Base-by-base conservation (phyloP, 2,888 invertebrate species). In the Chalcosyrphus nemorum region DNA sequence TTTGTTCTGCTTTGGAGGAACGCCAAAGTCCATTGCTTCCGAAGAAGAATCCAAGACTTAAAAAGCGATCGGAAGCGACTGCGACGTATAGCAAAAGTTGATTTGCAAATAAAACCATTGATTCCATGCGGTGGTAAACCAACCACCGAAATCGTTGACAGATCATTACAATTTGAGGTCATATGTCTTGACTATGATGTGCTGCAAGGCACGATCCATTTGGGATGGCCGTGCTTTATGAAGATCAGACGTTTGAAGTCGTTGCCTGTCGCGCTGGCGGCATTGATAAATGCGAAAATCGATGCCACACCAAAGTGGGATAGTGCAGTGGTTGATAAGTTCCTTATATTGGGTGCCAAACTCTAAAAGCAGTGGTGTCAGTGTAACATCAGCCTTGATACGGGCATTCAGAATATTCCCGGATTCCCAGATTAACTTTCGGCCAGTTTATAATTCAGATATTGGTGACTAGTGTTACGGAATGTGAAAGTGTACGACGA, bases 281-380 rank as follows among this genome's bases (percentile, higher is more conserved):
- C 89, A 0, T 87, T 90, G 0, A 45, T 90, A 15, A 89, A 89
- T 17, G 88, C 91, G 0, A 91, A 91, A 80, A 89, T 91, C 35
- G 91, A 91, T 86, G 88, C 90, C 76, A 88, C 91, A 0, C 89
- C 90, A 5, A 89, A 89, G 0, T 91, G 91, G 91, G 88, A 90
- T 47, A 76, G 81, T 47, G 88, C 87, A 59, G 88, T 88, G 13
- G 56, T 89, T 1, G 89, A 91, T 57, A 90, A 89, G 63, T 87
- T 91, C 9, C 81, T 91, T 7, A 89, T 90, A 38, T 88, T 90
- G 81, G 91, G 91, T 1, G 88, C 89, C 4, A 87, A 88, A 47
- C 88, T 89, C 77, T 90, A 89, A 71, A 88, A 88, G 24, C 81
- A 87, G 9, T 89, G 88, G 91, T 87, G 87, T 2, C 88, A 89